Base-by-base conservation (phyloP, 1,140 invertebrate species). In the Drosophila tristis region DNA sequence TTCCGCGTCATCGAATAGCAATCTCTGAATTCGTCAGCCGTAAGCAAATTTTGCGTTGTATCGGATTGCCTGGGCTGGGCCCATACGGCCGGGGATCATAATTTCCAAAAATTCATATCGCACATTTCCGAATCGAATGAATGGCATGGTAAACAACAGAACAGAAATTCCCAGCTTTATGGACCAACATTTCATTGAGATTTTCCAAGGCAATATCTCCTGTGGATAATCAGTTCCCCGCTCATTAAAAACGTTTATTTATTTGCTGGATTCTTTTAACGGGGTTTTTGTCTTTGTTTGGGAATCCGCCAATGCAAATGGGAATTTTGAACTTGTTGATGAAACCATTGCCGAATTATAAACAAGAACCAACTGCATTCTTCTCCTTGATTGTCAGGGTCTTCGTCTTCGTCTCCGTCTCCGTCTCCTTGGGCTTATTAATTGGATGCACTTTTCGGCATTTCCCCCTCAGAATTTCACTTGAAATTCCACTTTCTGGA, bases 211-310 rank as follows among this genome's bases (percentile, higher is more conserved):
- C 64, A 43, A 42, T 44, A 35, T 44, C 20, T 58, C 11, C 45
- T 45, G 49, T 35, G 51, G 35, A 50, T 58, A 49, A 58, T 58
- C 64, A 57, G 68, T 57, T 70, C 35, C 23, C 51, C 57, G 66
- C 57, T 58, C 53, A 58, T 71, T 71, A 71, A 71, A 71, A 62
- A 71, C 70, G 45, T 58, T 35, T 71, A 71, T 71, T 70, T 71
- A 70, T 71, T 68, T 65, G 15, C 60, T 54, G 15, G 31, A 35
- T 39, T 64, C 49, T 70, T 39, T 70, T 56, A 25, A 42, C 31
- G 43, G 16, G 20, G 23, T 7, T 44, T 4, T 39, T 5, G 67
- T 58, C 45, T 71, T 58, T 71, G 64, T 70, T 68, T 70, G 23
- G 23, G 23, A 25, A 68, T 57, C 31, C 49, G 51, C 64, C 42